Evolutionary conservation across 2,888 invertebrate species (phyloP), one percentile per base, ranked within the genome.

Genomic region (Machimus atricapillus): DNA sequence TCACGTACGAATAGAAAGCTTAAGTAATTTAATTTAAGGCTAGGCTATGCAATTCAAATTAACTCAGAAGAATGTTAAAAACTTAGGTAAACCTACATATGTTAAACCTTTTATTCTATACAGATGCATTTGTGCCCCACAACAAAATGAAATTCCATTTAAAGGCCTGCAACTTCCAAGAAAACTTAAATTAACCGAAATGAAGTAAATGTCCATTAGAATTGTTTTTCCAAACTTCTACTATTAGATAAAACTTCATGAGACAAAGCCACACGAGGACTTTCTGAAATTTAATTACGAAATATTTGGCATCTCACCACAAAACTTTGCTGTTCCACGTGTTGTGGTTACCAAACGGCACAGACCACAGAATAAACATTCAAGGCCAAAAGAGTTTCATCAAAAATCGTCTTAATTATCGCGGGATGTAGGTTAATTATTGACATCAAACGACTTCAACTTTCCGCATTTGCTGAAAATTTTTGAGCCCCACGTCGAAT

Each of bases 381-480:
- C 27, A 76, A 76, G 76, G 76, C n/a, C 37, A 19, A 31, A 31
- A n/a, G n/a, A 16, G 76, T 76, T 76, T 66, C 66, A 23, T 23
- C 34, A 37, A 76, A 74, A 74, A 37, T 37, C 19, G 37, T 58
- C 19, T 76, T 76, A 76, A 78, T 78, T 78, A 12, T 43, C 43
- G n/a, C 19, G 40, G 31, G 27, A 79, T 79, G 52, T 79, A 14
- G 79, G 79, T 52, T 79, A 79, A 79, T 79, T 79, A 79, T 79
- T 46, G 12, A 16, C 78, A 43, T 74, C 66, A 66, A 27, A 66
- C 23, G 27, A 66, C 19, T 66, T 46, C 9, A 23, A 58, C 58
- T 8, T 9, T 58, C 19, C 66, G 43, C 12, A 23, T 52, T 52
- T 66, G 66, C 12, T 66, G 12, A 66, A 66, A 27, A 16, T 52